Conservation (phyloP, 2,888 invertebrate genomes). For the Chorisops tibialis region DNA sequence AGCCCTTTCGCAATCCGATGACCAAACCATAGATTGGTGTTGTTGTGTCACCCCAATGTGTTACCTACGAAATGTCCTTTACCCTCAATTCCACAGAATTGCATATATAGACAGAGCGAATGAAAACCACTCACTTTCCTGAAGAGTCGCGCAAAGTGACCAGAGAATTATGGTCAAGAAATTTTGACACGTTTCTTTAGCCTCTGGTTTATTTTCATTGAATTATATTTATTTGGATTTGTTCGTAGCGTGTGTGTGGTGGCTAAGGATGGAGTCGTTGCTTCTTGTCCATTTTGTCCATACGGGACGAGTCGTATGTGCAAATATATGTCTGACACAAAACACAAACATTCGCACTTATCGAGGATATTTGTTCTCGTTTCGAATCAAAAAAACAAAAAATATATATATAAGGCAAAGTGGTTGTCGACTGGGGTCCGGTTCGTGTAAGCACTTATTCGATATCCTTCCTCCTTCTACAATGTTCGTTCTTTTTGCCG, state of each 20-base stretch:
- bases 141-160: slow-evolving; percentile 4
- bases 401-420: neutral
- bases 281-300: slow-evolving; percentile 8
- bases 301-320: slow-evolving; percentile 9
- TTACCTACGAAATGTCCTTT: neutral
- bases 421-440: neutral
- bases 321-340: slow-evolving; percentile 25
- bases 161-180: slow-evolving; percentile 26
- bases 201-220: slow-evolving; percentile 21
- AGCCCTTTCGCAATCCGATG: slow-evolving; percentile 14
- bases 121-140: slow-evolving; percentile 6
- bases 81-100: neutral
- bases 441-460: neutral
- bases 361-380: slow-evolving; percentile 22
- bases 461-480: too few species aligned
- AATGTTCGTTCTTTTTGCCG: slow-evolving; percentile 6
- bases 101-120: too few species aligned
- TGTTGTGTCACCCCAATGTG: neutral
- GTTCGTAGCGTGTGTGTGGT: too few species aligned
- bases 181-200: slow-evolving; percentile 30
- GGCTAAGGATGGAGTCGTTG: slow-evolving; percentile 5
- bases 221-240: slow-evolving; percentile 20
- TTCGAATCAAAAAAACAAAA: slow-evolving; percentile 2
- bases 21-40: neutral
- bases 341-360: slow-evolving; percentile 27